A percentile compares a stretch with the other conserved stretches of the same genome.
Conservation (phyloP, 2,888 invertebrate species). For the Phaonia tiefii region DNA sequence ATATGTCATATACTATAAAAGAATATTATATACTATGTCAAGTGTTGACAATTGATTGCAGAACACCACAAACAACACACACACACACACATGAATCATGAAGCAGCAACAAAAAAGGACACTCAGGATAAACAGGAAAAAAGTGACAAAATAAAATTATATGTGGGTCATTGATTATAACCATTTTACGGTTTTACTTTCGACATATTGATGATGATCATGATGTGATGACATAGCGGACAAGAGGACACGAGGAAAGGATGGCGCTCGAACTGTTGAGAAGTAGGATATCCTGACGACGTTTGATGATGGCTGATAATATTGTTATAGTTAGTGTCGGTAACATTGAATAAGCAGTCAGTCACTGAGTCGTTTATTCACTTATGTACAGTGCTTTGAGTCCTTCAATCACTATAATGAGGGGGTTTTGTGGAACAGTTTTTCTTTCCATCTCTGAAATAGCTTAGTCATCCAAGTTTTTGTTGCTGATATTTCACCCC, state of each 20-base stretch:
- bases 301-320: too few relatives aligned
- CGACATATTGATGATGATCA: slow-evolving; percentile 38
- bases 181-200: slow-evolving; percentile 31
- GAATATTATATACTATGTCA: not conserved
- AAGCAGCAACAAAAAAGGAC: too few relatives aligned
- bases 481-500: not conserved
- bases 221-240: slow-evolving; percentile 48
- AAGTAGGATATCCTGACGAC: too few relatives aligned
- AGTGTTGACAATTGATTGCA: slow-evolving; percentile 63
- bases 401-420: slow-evolving; percentile 28
- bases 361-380: slow-evolving; percentile 35
- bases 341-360: not conserved
- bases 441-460: not conserved
- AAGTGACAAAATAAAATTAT: slow-evolving; percentile 42
- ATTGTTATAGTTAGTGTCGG: too few relatives aligned
- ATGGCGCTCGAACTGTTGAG: not conserved
- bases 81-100: not conserved
- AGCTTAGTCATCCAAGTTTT: not conserved
- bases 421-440: not conserved
- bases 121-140: not conserved
- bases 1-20: not conserved
- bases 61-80: slow-evolving; percentile 25
- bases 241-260: slow-evolving; percentile 21
- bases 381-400: slow-evolving; percentile 35
- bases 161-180: slow-evolving; percentile 65